Base-by-base conservation (phyloP, 2,113 vertebrate genomes). In the Cebus imitator region DNA sequence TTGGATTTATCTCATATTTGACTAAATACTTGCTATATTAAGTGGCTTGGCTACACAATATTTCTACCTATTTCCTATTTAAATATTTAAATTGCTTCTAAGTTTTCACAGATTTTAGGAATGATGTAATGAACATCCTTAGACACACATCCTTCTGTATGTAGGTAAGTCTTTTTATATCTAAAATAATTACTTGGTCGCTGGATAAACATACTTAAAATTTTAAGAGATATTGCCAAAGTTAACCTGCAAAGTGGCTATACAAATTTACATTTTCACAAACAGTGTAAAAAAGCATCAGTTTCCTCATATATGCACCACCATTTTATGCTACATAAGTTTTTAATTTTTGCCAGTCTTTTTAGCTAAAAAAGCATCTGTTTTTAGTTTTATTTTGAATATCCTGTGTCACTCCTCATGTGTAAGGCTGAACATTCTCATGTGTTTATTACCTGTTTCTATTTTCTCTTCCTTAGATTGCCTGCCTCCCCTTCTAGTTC, bases 101-200 rank as follows among this genome's bases (percentile, higher is more conserved):
- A n/a, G 10, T 75, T 73, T 95, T 94, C 18, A 89, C 27, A 87
- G 84, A 55, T 87, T 52, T 82, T 80, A 97, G 43, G 48, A 92
- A 83, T 87, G 45, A 40, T 57, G 4, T 9, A 68, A 21, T 75
- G n/a, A 70, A 21, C 10, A 83, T 91, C n/a, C 30, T 70, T 73
- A 82, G 12, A 52, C 0, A 79, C 0, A n/a, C 1, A 80, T 66
- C 21, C n/a, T 80, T 94, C 17, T 16, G 7, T 40, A 55, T 96
- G 18, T 87, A 55, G 27, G 43, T 81, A 20, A 50, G 61, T 14
- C 61, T 64, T 64, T 30, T 48, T 66, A 45, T 45, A 61, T 3
- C 10, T 84, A 66, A 3, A 68, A 40, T 4, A 75, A 91, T 48
- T 85, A 4, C 75, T 79, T 57, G 20, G 37, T 64, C 32, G n/a